Evolutionary conservation across 1,140 invertebrate genomes (phyloP), one percentile per base, ranked within the genome.

Genomic region (Apis cerana): DNA sequence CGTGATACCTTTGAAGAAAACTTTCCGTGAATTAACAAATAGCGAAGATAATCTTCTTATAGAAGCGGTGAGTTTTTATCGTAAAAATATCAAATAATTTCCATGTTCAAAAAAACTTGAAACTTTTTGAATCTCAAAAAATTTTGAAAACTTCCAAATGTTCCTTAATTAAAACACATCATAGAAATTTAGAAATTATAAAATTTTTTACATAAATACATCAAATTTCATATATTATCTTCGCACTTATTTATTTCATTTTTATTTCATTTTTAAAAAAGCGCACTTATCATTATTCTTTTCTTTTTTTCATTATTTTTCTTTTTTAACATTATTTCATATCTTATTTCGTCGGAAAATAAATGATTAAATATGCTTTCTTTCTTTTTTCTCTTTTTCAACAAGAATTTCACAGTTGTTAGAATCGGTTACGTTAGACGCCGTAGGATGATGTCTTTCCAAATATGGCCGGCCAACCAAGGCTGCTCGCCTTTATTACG

Each of bases 1-100:
- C 5, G 93, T 92, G 62, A 91, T 96, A 33, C 91, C 93, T 4
- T 91, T 95, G 64, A 93, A 92, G 69, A 94, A 91, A 89, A 93
- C 92, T 13, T 91, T 95, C 77, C 92, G 92, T 77, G 94, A 96
- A 58, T 93, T 95, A 90, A 92, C 91, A 23, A 58, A 85, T 0
- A 50, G 33, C 12, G 67, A 85, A 21, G 65, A 88, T 11, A 67
- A 80, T 23, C 56, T 79, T n/a, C 50, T 23, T 0, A 19, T 91
- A 5, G 85, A 92, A 90, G 91, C 91, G 89, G 93, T 94, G 85
- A 91, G 86, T 75, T 11, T 48, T 17, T 19, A 12, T 8, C 11
- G 58, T 1, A 27, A 59, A 59, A 59, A 59, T 10, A 27, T 27
- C 27, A 27, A 27, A n/a, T n/a, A 59, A 33, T 33, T 33, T 33